Conservation (phyloP, 1,140 invertebrate species). For the Lethrus apterus region DNA sequence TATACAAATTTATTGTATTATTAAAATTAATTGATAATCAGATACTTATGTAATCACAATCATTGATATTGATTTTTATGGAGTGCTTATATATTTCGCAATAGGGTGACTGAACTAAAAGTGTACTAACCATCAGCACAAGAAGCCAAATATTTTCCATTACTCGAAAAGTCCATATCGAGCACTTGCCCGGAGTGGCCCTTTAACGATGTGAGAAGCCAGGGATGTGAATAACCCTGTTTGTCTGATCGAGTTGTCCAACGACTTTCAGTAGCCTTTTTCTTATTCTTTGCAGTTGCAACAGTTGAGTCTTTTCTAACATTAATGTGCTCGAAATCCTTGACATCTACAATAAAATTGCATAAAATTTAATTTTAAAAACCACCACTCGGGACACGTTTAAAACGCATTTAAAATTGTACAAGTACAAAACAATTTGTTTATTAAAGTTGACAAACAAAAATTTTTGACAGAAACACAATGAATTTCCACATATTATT, state of each 20-base stretch:
- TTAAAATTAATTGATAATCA: no score
- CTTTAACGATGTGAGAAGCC: constrained; percentile 69
- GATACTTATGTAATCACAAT: no score
- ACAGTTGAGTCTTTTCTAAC: background rate
- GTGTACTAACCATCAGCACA: constrained; percentile 68
- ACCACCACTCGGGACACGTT: background rate
- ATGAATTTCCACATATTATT: background rate
- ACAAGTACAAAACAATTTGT: constrained; percentile 9
- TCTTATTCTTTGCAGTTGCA: constrained; percentile 16
- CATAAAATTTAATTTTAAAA: background rate
- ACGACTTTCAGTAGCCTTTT: constrained; percentile 20
- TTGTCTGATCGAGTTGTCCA: constrained; percentile 23
- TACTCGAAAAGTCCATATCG: constrained; percentile 70
- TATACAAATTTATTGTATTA: no score
- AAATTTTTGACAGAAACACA: constrained; percentile 11
- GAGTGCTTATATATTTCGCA: no score
- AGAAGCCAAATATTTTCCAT: constrained; percentile 76
- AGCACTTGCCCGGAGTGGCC: constrained; percentile 67
- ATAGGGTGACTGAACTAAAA: background rate
- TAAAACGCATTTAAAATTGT: constrained; percentile 2
- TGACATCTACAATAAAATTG: constrained; percentile 8
- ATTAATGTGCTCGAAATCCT: constrained; percentile 4
- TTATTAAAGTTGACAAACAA: constrained; percentile 16
- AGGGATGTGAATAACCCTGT: constrained; percentile 57
- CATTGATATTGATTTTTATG: no score